Evolutionary conservation across 2,113 vertebrate genomes (phyloP).

Genomic region (Phalacrocorax pelagicus): DNA sequence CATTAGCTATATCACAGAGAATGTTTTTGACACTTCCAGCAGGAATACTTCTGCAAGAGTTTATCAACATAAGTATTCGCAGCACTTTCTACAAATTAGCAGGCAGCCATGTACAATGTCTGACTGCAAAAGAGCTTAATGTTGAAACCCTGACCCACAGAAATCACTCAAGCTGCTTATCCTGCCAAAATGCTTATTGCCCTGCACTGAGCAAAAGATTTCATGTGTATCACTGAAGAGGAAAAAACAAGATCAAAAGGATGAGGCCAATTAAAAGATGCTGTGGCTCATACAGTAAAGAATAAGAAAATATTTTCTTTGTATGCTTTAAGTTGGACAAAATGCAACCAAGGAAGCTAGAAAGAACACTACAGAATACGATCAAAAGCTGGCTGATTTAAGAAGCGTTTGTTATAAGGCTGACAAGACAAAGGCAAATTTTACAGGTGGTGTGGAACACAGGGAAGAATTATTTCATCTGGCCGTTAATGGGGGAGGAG

Average conservation of each 20-base stretch:
- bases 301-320: background rate
- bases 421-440: background rate
- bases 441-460: background rate
- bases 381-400: background rate
- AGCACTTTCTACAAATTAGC: background rate
- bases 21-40: background rate
- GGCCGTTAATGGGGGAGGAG: background rate
- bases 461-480: background rate
- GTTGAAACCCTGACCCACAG: background rate
- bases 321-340: background rate
- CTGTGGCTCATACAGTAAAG: background rate
- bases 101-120: background rate
- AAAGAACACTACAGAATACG: background rate
- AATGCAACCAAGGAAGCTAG: background rate
- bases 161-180: background rate
- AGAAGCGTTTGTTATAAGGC: background rate
- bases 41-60: background rate
- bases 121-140: background rate
- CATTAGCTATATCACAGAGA: background rate
- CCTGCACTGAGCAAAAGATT: background rate
- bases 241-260: background rate
- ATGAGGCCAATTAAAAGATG: background rate
- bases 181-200: background rate
- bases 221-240: background rate
- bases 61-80: background rate